These are phyloP conservation scores for Pogonocichla stellata DNA, from an alignment of 2,113 vertebrate species.

Conservation along the genomic window DNA sequence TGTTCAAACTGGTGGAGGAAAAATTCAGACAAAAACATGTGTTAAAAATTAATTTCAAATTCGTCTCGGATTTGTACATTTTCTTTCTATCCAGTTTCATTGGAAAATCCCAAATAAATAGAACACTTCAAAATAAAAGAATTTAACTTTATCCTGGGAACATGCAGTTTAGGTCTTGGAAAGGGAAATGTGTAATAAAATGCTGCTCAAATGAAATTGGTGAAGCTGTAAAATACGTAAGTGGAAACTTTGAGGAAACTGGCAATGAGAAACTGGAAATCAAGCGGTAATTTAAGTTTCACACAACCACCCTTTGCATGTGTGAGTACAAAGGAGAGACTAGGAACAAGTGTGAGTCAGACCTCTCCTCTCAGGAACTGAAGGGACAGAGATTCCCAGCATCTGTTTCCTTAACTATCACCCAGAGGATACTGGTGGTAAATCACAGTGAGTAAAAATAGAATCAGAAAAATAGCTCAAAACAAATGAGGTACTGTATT, in stretches of 20 bases:
- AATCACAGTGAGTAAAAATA: constrained; percentile 92
- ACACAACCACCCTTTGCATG: constrained; percentile 84
- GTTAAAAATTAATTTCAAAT: constrained; percentile 60
- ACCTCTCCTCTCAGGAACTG: constrained; percentile 87
- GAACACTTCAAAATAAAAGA: constrained; percentile 60
- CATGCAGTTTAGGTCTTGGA: constrained; percentile 77
- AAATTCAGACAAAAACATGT: constrained; percentile 41
- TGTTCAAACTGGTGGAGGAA: background rate
- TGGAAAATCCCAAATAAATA: constrained; percentile 74
- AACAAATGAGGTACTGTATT: constrained; percentile 62
- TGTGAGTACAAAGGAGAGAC: constrained; percentile 87
- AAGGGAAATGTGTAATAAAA: constrained; percentile 76
- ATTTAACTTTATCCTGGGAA: constrained; percentile 85
- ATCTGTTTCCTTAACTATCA: constrained; percentile 98
- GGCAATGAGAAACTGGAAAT: constrained; percentile 87
- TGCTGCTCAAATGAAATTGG: constrained; percentile 71
- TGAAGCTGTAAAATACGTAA: constrained; percentile 87
- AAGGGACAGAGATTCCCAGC: constrained; percentile 88
- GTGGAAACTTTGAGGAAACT: constrained; percentile 95
- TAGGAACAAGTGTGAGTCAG: constrained; percentile 81
- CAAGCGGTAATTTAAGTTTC: constrained; percentile 81
- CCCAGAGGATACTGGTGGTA: constrained; percentile 88
- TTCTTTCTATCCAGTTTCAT: constrained; percentile 43
- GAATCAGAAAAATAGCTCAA: constrained; percentile 73
- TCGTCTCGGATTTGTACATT: constrained; percentile 11